Percentiles rank a stretch among this genome's conserved stretches.
These are phyloP conservation scores for Eledone cirrhosa DNA, from an alignment of 2,888 invertebrate species.

Conservation along the genomic window DNA sequence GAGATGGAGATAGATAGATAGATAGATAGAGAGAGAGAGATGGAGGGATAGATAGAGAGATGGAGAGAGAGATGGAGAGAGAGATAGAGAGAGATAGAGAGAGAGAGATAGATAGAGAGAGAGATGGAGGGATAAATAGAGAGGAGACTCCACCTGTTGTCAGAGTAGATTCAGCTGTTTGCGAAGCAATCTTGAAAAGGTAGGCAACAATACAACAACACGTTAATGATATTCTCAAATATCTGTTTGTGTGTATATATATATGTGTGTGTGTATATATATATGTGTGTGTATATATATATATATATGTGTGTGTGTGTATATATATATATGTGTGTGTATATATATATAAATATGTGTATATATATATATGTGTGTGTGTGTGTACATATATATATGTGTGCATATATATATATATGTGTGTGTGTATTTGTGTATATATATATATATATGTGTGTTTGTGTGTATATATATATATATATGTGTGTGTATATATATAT, in stretches of 20 bases:
- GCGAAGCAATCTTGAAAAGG: too few relatives aligned
- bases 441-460: slow-evolving; percentile 36
- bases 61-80: too few relatives aligned
- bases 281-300: slow-evolving; percentile 15
- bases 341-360: neutral
- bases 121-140: too few relatives aligned
- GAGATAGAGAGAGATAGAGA: too few relatives aligned
- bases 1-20: too few relatives aligned
- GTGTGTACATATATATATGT: neutral
- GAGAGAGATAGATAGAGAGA: too few relatives aligned
- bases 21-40: too few relatives aligned
- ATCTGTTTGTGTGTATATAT: neutral
- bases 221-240: neutral
- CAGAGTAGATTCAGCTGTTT: too few relatives aligned
- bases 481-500: neutral
- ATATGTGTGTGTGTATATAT: slow-evolving; percentile 2
- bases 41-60: too few relatives aligned
- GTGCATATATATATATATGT: slow-evolving; percentile 31
- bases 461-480: neutral
- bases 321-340: neutral
- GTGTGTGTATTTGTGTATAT: neutral
- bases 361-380: slow-evolving; percentile 1
- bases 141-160: too few relatives aligned
- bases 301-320: slow-evolving; percentile 12
- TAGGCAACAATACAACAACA: too few relatives aligned